Base-by-base conservation (phyloP, 2,797 vertebrate genomes). In the Nyctalus aviator region DNA sequence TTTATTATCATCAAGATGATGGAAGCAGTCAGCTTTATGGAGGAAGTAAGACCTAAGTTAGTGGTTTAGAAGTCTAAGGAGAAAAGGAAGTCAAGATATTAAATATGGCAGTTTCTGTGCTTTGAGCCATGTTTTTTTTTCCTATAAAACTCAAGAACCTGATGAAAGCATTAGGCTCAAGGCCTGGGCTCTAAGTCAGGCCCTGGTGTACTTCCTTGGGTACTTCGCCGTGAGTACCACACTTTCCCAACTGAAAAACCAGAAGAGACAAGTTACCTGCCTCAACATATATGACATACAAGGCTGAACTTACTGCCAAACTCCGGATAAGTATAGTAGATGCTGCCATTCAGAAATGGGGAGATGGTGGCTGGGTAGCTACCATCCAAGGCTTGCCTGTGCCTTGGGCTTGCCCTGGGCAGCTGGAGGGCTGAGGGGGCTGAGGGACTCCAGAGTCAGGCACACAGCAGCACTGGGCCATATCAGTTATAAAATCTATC, bases 131-230 rank as follows among this genome's bases (percentile, higher is more conserved):
- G 32, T 77, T 87, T 93, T 41, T 93, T 41, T 84, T 79, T 86
- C 46, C 88, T 91, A 18, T 93, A 71, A 95, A 87, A 94, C 20
- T 90, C 18, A 81, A 88, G 68, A 81, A 8, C 15, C 55, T 96
- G 23, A 5, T 62, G 59, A 95, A 93, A 94, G n/a, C 57, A 73
- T 89, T 68, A 91, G 27, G 25, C n/a, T 73, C 32, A 53, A 76
- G 50, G 78, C 66, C 68, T 21, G 50, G 50, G 66, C 59, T 72
- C 48, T 71, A 84, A 66, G 75, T 82, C 46, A 69, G 62, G 53
- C 30, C 50, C 89, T 76, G 25, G 37, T 86, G 13, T 78, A 7
- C 53, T 46, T 68, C 73, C 25, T 35, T 12, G 14, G 59, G 18
- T 62, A 27, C 17, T 57, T 69, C 44, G 68, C 55, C 9, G 21